phyloP scores from a whole-genome alignment of 1,140 invertebrate genomes.

The Eubasilissa regina region DNA sequence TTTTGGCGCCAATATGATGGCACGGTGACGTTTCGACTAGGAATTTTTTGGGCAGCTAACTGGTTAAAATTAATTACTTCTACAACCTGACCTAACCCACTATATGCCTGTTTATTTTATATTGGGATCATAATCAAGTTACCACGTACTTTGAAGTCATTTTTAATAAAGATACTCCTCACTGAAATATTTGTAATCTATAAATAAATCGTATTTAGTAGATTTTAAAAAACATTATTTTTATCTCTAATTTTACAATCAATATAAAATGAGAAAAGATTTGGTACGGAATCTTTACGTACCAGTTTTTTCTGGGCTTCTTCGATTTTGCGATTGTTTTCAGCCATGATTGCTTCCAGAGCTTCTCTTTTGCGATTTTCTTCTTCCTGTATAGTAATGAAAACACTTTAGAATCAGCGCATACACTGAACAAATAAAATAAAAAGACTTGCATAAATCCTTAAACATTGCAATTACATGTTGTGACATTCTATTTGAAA shows the following conservation, averaged over 20 bases:
- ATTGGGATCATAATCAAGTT: not conserved
- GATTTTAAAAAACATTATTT: not conserved
- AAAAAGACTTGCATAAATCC: slow-evolving; percentile 24
- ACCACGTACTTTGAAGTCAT: too few species aligned
- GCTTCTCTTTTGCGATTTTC: slow-evolving; percentile 95
- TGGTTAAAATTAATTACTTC: too few species aligned
- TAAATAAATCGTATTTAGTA: not conserved
- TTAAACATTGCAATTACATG: too few species aligned
- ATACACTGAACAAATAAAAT: slow-evolving; percentile 23
- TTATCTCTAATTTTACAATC: not conserved
- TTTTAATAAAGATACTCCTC: too few species aligned
- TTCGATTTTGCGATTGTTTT: slow-evolving; percentile 98
- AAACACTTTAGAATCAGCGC: slow-evolving; percentile 17
- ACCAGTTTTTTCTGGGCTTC: slow-evolving; percentile 97
- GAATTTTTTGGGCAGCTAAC: too few species aligned
- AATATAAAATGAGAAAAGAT: not conserved
- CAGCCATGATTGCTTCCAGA: slow-evolving; percentile 95
- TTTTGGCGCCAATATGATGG: too few species aligned
- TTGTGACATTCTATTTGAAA: too few species aligned
- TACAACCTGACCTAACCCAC: too few species aligned
- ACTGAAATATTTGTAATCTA: not conserved
- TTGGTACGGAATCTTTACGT: slow-evolving; percentile 63
- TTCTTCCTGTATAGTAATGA: slow-evolving; percentile 85
- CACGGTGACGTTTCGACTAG: too few species aligned
- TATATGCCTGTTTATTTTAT: too few species aligned